Evolutionary conservation across 2,888 invertebrate species (phyloP), one percentile per base, ranked within the genome.

Genomic region (Trilocha varians): DNA sequence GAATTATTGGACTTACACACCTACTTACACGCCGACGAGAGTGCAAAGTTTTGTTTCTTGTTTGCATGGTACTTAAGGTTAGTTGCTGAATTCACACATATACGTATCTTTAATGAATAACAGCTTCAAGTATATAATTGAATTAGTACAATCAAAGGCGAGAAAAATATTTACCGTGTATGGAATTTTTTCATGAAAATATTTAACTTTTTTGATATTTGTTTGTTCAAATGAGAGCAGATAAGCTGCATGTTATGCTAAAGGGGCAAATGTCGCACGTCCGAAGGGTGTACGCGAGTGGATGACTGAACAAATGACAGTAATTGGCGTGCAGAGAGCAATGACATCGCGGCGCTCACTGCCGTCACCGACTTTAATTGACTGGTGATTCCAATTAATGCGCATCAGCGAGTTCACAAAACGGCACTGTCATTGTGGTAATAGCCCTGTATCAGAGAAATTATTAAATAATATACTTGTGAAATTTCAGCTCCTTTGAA

Each of bases 1-100:
- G 70, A 79, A 74, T 78, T 79, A 78, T 78, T 73, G 71, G 69
- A 74, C 73, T 75, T 76, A 75, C 70, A 76, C 74, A 76, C 75
- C 70, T 73, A 77, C 73, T 78, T 76, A 78, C 69, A 69, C 63
- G 63, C 55, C 61, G 62, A 58, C 62, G 70, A 70, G 71, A 77
- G 76, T 77, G 74, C 70, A 71, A 79, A 79, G 78, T 80, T 75
- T 75, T 66, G 76, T 71, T 77, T 69, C 70, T 66, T 71, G 71
- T 77, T 73, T 69, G 69, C 73, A 73, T 73, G 63, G 58, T 62
- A 71, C 68, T 66, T 60, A 57, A 50, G 51, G 34, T 42, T 35
- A n/a, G 25, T 25, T 35, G 16, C 35, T 42, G 32, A 32, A 35
- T 16, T 16, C 5, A 36, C 15, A 11, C 8, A 17, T 25, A 25